Percentiles rank a stretch among this genome's conserved stretches.
These are phyloP conservation scores for Spilogale gracilis DNA, from an alignment of 2,113 vertebrate species.

Conservation along the genomic window DNA sequence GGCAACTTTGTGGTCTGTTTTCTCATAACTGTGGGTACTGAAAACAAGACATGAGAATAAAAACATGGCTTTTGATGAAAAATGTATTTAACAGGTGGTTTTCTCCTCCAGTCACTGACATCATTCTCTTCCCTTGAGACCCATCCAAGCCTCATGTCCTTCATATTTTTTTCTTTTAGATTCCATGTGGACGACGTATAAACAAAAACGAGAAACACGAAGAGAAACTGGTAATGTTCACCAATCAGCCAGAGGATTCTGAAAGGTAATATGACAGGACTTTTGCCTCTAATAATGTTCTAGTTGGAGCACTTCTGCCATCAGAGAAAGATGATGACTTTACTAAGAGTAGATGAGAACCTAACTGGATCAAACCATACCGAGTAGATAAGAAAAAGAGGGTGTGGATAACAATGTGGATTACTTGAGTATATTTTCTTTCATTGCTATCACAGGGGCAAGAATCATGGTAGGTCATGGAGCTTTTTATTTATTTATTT, in stretches of 20 bases:
- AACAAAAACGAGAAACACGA: conserved; percentile 37
- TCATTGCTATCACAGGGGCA: not conserved
- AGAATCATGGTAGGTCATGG: too few species aligned
- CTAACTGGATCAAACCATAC: fast-evolving
- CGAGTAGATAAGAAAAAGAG: not conserved
- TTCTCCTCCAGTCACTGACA: not conserved
- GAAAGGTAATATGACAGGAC: conserved; percentile 83
- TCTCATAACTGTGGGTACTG: not conserved
- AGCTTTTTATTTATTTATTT: not conserved
- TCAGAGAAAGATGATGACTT: not conserved
- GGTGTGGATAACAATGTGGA: too few species aligned
- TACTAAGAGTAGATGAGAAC: not conserved
- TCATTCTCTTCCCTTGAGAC: not conserved
- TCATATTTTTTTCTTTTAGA: conserved; percentile 69
- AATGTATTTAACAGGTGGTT: conserved; percentile 48
- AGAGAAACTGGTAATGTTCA: conserved; percentile 17
- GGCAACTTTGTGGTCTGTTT: not conserved
- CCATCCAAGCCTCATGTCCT: not conserved
- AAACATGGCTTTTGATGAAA: conserved; percentile 54
- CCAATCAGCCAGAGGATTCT: conserved; percentile 71
- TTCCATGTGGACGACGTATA: conserved; percentile 50
- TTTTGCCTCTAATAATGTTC: not conserved
- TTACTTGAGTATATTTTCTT: not conserved
- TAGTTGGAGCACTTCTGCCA: not conserved
- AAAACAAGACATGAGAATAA: conserved; percentile 60